These are phyloP conservation scores for Bombus ignitus DNA, from an alignment of 1,140 invertebrate genomes.

Conservation along the genomic window DNA sequence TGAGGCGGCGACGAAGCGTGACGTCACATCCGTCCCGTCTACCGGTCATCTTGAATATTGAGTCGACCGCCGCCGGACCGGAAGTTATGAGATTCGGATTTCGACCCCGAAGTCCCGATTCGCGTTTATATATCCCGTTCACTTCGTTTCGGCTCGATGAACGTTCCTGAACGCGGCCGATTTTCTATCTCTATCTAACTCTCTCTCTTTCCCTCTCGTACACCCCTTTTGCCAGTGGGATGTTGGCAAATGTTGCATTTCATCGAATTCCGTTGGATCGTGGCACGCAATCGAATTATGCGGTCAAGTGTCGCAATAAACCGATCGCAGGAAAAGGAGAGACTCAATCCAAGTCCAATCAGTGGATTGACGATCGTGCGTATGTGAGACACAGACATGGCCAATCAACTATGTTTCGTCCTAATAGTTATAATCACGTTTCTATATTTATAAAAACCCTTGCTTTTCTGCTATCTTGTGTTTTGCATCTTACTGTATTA, in stretches of 20 bases:
- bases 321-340: neutral
- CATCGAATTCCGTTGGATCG: slow-evolving; percentile 30
- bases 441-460: no score
- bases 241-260: slow-evolving; percentile 38
- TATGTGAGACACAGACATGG: no score
- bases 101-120: slow-evolving; percentile 71
- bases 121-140: slow-evolving; percentile 69
- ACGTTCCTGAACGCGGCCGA: slow-evolving; percentile 51
- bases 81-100: slow-evolving; percentile 82
- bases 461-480: no score
- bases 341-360: no score
- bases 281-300: slow-evolving; percentile 34
- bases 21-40: slow-evolving; percentile 80
- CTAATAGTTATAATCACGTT: no score
- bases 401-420: no score
- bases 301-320: slow-evolving; percentile 8
- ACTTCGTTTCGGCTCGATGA: slow-evolving; percentile 66
- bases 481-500: no score
- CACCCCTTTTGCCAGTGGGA: neutral
- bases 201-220: neutral
- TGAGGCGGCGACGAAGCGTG: slow-evolving; percentile 81
- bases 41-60: slow-evolving; percentile 83
- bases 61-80: slow-evolving; percentile 78
- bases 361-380: no score
- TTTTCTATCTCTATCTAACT: slow-evolving; percentile 35